Base-by-base conservation (phyloP, 2,888 invertebrate species). In the Scaptomyza cyrtandrae region DNA sequence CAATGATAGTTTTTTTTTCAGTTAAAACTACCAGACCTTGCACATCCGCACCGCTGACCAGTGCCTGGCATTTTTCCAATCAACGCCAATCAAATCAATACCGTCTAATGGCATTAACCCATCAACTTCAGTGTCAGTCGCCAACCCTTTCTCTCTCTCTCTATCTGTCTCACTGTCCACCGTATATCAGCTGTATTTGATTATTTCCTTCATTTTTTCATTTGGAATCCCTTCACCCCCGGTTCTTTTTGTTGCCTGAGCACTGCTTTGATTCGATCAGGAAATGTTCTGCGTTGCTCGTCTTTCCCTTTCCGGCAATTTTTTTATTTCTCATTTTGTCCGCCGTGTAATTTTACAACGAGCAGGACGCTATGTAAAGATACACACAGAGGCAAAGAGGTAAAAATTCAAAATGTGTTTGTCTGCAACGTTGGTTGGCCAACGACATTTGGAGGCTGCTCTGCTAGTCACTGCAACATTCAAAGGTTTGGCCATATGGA, bases 21-120 rank as follows among this genome's bases (percentile, higher is more conserved):
- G 27, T 29, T 45, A 9, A 2, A 49, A 29, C 53, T 37, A 16
- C 13, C 58, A n/a, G 48, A 14, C 33, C 62, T 66, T 74, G 75
- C 61, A 65, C 66, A 77, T 78, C 75, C 77, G 78, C 78, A 74
- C 33, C 43, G 57, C 24, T 37, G 63, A 19, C 71, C 43, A 53
- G n/a, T 52, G 63, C 16, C 73, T 61, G 62, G 64, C 71, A 68
- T 67, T 86, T 81, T 81, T 88, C 83, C 90, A 89, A 89, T 90
- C 90, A 88, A 88, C 88, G 86, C 88, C 90, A 90, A 90, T 89
- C 90, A 90, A 90, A 90, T 86, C 86, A 83, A 79, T 83, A 77
- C 79, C 76, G 88, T 78, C 90, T 90, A 90, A 90, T 90, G 89
- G 79, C 88, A 90, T 90, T 90, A 89, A 84, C 84, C 86, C 79